Percentiles rank a stretch among this genome's conserved stretches.
Evolutionary conservation across 2,888 invertebrate genomes (phyloP).

Genomic region (Leuctra nigra): DNA sequence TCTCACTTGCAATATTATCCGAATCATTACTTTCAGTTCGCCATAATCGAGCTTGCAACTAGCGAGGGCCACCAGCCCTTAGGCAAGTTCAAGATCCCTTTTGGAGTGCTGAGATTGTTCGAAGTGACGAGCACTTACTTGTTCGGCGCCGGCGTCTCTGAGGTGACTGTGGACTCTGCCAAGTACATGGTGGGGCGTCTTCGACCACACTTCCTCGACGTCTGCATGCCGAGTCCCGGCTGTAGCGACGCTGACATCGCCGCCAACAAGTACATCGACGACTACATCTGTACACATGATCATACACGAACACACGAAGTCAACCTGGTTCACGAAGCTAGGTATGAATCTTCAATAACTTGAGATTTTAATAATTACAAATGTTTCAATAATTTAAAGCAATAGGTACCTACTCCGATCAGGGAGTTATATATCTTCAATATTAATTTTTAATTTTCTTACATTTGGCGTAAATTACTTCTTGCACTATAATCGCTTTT

Average conservation of each 20-base stretch:
- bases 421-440: no score
- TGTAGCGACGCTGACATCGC: conserved; percentile 42
- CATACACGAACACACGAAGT: background rate
- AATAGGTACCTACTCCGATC: no score
- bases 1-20: no score
- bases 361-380: no score
- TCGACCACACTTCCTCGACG: conserved; percentile 87
- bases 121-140: conserved; percentile 34
- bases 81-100: background rate
- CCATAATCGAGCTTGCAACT: background rate
- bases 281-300: conserved; percentile 60
- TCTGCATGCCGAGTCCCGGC: conserved; percentile 68
- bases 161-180: conserved; percentile 83
- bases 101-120: background rate
- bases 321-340: background rate
- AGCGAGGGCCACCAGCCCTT: conserved; percentile 8
- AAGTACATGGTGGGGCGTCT: conserved; percentile 91
- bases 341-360: background rate
- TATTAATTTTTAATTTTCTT: no score
- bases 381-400: no score
- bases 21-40: background rate
- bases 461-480: no score
- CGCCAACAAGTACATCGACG: conserved; percentile 56
- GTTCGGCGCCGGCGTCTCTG: conserved; percentile 52
- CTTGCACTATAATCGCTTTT: no score